These are phyloP conservation scores for Microcebus tavaratra DNA, from an alignment of 2,113 vertebrate genomes.

Conservation along the genomic window DNA sequence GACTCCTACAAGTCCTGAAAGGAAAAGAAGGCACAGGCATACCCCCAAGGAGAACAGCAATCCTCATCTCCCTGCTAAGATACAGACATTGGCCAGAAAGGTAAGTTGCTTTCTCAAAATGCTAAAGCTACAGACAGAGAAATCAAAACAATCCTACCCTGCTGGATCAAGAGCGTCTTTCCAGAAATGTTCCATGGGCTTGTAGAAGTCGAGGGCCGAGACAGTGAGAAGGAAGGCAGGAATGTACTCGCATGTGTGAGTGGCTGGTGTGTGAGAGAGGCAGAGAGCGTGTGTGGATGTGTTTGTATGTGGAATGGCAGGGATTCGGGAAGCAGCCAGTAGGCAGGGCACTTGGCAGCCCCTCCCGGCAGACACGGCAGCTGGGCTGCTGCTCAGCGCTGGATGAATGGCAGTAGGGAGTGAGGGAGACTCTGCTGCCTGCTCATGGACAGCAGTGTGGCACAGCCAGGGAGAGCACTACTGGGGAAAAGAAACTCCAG, in stretches of 20 bases:
- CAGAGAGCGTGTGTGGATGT: slow-evolving; percentile 70
- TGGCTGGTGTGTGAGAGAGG: slow-evolving; percentile 50
- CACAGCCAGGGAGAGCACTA: not conserved
- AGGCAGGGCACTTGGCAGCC: slow-evolving; percentile 81
- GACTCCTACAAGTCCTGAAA: slow-evolving; percentile 61
- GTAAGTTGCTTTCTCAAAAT: slow-evolving; percentile 83
- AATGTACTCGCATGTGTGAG: slow-evolving; percentile 60
- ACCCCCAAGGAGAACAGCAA: slow-evolving; percentile 48
- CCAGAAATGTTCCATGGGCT: slow-evolving; percentile 83
- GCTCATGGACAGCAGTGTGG: not conserved
- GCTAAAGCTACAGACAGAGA: slow-evolving; percentile 77
- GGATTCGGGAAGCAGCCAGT: slow-evolving; percentile 77
- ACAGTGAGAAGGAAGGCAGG: slow-evolving; percentile 51
- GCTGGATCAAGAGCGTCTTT: slow-evolving; percentile 80
- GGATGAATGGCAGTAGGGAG: slow-evolving; percentile 75
- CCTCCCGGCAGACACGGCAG: slow-evolving; percentile 73
- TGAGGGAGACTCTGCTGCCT: slow-evolving; percentile 50
- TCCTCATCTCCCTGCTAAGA: slow-evolving; percentile 72
- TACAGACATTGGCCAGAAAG: slow-evolving; percentile 81
- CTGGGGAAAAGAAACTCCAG: not conserved
- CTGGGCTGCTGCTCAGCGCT: slow-evolving; percentile 68
- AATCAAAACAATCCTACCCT: slow-evolving; percentile 82
- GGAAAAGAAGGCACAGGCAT: slow-evolving; percentile 52
- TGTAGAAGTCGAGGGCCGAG: slow-evolving; percentile 74
- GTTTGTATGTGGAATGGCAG: slow-evolving; percentile 76